phyloP scores from a whole-genome alignment of 2,888 invertebrate genomes.

The Anthophora plumipes region DNA sequence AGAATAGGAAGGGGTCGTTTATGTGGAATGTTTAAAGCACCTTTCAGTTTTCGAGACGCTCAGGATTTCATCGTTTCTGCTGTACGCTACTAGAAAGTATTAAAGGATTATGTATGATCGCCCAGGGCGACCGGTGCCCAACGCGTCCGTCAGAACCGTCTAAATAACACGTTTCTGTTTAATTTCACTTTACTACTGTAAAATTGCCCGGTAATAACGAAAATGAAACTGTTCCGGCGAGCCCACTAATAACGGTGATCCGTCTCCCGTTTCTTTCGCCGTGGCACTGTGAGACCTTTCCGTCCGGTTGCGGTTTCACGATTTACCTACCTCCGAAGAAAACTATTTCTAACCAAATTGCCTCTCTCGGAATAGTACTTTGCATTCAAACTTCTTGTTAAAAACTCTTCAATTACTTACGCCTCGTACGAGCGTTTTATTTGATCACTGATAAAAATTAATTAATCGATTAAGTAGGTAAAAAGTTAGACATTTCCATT shows the following conservation, averaged over 20 bases:
- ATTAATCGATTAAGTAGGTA: no score
- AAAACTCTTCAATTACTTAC: no score
- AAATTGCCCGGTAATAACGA: conserved; percentile 81
- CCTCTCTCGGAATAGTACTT: background rate
- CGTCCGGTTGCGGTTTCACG: conserved; percentile 44
- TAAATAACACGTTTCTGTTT: conserved; percentile 80
- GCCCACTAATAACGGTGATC: conserved; percentile 76
- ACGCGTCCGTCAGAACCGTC: conserved; percentile 45
- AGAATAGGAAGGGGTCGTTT: background rate
- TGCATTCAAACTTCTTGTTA: no score
- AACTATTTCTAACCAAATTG: background rate
- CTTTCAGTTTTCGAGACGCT: background rate
- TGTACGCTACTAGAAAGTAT: conserved; percentile 40
- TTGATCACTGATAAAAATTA: no score
- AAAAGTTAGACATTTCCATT: no score
- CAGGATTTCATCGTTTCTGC: conserved; percentile 2
- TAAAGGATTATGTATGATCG: conserved; percentile 48
- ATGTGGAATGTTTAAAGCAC: background rate
- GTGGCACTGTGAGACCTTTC: conserved; percentile 36
- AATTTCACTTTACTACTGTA: conserved; percentile 83
- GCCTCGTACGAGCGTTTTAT: no score
- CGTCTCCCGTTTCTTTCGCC: conserved; percentile 59
- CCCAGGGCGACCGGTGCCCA: conserved; percentile 50
- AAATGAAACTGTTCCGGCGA: conserved; percentile 70
- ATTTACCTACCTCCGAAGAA: conserved; percentile 31